Conservation (phyloP, 2,113 vertebrate genomes). For the Cyprinodon tularosa region DNA sequence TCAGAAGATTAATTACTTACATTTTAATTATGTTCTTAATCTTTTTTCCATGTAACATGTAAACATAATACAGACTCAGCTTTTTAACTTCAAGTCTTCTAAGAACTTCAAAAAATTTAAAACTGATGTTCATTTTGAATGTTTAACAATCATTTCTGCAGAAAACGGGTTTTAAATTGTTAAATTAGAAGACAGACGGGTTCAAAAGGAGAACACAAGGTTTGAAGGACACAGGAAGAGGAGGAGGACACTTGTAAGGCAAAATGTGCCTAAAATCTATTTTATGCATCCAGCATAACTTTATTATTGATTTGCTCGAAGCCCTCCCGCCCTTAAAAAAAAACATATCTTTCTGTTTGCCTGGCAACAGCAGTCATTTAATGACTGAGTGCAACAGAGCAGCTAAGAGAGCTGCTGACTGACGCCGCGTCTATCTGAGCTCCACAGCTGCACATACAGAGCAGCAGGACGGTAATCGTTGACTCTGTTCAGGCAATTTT, state of each 20-base stretch:
- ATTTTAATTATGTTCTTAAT: no score
- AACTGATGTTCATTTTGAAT: no score
- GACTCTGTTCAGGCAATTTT: background rate
- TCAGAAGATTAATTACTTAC: background rate
- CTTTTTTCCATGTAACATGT: no score
- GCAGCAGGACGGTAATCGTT: background rate
- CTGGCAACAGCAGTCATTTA: background rate
- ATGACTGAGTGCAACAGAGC: background rate
- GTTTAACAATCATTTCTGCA: no score
- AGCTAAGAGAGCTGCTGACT: background rate
- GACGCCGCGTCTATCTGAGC: background rate
- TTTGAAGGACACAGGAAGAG: background rate
- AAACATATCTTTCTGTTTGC: background rate
- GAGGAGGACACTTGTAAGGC: background rate
- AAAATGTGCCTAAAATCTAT: background rate
- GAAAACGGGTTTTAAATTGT: no score
- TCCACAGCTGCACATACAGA: background rate
- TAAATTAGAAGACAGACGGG: no score
- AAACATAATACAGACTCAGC: no score
- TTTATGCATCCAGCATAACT: background rate
- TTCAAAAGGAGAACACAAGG: no score
- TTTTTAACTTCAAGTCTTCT: no score
- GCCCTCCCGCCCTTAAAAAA: background rate
- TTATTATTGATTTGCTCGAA: background rate
- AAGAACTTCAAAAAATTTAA: no score